phyloP scores from a whole-genome alignment of 2,797 vertebrate genomes.

The Perdix hodgsoniae region DNA sequence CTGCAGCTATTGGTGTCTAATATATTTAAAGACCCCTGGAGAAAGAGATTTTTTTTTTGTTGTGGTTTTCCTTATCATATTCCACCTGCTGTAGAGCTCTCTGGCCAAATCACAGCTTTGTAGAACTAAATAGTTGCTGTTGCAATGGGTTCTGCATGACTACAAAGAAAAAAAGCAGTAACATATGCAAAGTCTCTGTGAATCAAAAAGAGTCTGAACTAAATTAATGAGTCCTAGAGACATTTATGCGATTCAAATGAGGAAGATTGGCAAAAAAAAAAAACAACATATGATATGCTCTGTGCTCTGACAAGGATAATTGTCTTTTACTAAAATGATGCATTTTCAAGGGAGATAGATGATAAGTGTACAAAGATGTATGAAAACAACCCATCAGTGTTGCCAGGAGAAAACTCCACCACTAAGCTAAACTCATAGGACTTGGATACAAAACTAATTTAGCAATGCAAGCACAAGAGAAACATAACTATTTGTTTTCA shows the following conservation, averaged over 20 bases:
- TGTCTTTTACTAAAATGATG: background rate
- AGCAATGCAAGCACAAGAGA: background rate
- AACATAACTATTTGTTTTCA: background rate
- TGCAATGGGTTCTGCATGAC: background rate
- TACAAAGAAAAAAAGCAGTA: background rate
- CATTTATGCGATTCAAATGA: background rate
- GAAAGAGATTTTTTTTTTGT: background rate
- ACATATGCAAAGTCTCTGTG: background rate
- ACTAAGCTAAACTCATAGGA: background rate
- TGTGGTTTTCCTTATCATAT: background rate
- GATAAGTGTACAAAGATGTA: background rate
- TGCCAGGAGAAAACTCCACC: background rate
- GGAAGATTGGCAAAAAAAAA: background rate
- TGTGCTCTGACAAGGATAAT: background rate
- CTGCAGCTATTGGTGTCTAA: background rate
- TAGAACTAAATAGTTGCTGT: background rate
- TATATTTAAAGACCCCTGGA: background rate
- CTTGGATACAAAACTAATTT: background rate
- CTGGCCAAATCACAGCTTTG: background rate
- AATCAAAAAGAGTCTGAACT: background rate
- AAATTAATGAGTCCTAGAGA: background rate
- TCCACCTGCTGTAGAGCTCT: background rate
- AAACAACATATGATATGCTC: background rate
- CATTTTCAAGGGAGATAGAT: background rate
- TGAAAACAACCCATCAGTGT: background rate